Evolutionary conservation across 2,113 vertebrate genomes (phyloP).

Genomic region (Natator depressus): DNA sequence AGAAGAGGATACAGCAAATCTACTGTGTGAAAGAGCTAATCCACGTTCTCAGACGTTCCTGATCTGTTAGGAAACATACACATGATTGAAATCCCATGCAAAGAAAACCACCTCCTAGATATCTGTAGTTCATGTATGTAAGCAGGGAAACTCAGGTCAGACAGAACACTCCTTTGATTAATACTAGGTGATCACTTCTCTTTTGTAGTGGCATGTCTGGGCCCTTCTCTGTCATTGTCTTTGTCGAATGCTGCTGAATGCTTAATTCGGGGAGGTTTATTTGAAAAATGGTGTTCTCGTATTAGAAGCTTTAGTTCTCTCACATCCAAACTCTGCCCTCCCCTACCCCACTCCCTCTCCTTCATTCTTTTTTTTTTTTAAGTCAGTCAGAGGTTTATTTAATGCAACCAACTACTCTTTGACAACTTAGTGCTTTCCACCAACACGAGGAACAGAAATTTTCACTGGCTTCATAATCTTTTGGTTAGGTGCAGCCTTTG

Average conservation of each 20-base stretch:
- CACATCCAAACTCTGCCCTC: neutral
- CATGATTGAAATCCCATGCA: neutral
- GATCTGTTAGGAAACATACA: neutral
- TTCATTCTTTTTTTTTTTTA: neutral
- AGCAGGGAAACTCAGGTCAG: neutral
- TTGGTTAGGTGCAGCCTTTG: conserved; percentile 94
- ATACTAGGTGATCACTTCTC: neutral
- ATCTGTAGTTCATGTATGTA: neutral
- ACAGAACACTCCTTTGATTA: neutral
- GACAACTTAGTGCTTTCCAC: conserved; percentile 92
- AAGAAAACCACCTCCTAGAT: neutral
- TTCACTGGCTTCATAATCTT: conserved; percentile 98
- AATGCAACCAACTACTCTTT: neutral
- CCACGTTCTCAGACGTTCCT: neutral
- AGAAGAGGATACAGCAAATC: fast-evolving
- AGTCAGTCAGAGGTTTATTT: conserved; percentile 65
- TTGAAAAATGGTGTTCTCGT: neutral
- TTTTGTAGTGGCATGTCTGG: neutral
- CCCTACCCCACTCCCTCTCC: neutral
- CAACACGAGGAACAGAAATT: conserved; percentile 92
- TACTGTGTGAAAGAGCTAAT: neutral
- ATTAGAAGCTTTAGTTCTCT: neutral
- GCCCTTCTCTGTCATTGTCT: neutral
- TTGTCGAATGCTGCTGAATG: neutral
- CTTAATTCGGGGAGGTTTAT: neutral